Base-by-base conservation (phyloP, 2,888 invertebrate genomes). In the Cloeon dipterum region DNA sequence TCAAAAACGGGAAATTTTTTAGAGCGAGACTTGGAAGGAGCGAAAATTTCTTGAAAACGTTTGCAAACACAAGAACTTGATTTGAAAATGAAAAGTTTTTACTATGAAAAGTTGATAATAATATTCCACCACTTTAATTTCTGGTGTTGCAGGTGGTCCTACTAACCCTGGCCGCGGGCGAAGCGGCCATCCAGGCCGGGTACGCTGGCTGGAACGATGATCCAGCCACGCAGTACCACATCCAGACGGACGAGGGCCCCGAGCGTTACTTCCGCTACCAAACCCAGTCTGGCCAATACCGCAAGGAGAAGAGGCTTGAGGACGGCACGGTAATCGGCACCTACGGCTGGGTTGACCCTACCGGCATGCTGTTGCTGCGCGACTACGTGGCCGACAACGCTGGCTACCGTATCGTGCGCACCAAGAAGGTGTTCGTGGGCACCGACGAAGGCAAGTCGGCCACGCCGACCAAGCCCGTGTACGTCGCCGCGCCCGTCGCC, bases 221-320 rank as follows among this genome's bases (percentile, higher is more conserved):
- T 38, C 62, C 63, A 11, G 66, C 69, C 35, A 71, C 72, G 40
- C 85, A 86, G 57, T 86, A 85, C 59, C 86, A 88, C 62, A 82
- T 86, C 47, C 86, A 86, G 59, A 86, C 85, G 10, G 86, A 88
- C 50, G 85, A 85, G 54, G 85, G 85, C n/a, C 79, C 81, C 16
- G 85, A 86, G 53, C 65, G 86, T 37, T 85, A 76, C 61, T 86
- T 86, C 62, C 70, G 79, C 44, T 86, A 78, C 55, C 85, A 86
- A 41, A 52, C 51, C 1, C 45, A 45, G 41, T 48, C 46, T 40
- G 50, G 51, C 2, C 51, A 50, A 38, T 51, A 47, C 43, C 40
- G 86, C 36, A 85, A 85, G 56, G 86, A 86, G 53, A 77, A 82
- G 52, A 65, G 86, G 35, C 63, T 86, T 7, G 52, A 50, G 35